phyloP scores from a whole-genome alignment of 2,888 invertebrate genomes.

The Nemoura dubitans region DNA sequence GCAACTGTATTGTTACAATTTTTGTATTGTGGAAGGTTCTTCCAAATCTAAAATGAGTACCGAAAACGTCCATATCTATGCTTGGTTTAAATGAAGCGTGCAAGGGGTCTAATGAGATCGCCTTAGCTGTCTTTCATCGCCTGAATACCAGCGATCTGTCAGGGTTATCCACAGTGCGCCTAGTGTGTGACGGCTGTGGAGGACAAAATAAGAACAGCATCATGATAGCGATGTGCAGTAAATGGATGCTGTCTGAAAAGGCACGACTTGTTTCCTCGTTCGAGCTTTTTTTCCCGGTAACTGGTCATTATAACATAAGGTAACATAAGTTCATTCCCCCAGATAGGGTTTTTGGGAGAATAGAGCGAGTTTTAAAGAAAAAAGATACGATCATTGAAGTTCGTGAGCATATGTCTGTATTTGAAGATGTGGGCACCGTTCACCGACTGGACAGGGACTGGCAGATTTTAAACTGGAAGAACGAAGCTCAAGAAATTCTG shows the following conservation, averaged over 20 bases:
- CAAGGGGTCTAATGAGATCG: constrained; percentile 42
- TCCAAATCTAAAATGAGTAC: constrained; percentile 17
- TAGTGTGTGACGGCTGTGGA: constrained; percentile 34
- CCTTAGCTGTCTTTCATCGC: constrained; percentile 33
- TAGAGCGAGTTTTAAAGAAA: neutral
- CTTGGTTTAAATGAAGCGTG: constrained; percentile 28
- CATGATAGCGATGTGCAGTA: constrained; percentile 28
- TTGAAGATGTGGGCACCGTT: constrained; percentile 23
- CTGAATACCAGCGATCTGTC: neutral
- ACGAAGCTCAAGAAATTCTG: constrained; percentile 22
- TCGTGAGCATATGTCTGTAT: neutral
- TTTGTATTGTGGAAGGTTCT: constrained; percentile 17
- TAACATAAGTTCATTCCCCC: constrained; percentile 37
- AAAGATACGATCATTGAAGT: constrained; percentile 33
- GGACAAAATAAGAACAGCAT: constrained; percentile 38
- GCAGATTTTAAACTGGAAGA: constrained; percentile 28
- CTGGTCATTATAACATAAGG: too few relatives aligned
- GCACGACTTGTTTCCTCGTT: constrained; percentile 1
- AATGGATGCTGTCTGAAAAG: constrained; percentile 25
- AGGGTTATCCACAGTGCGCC: neutral
- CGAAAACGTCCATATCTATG: constrained; percentile 16
- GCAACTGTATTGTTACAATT: constrained; percentile 38
- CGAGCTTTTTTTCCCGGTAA: constrained; percentile 35
- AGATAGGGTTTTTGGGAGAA: constrained; percentile 31
- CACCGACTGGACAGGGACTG: constrained; percentile 8